Evolutionary conservation across 2,113 vertebrate genomes (phyloP), one percentile per base, ranked within the genome.

Genomic region (Chlorodrepanis virens): DNA sequence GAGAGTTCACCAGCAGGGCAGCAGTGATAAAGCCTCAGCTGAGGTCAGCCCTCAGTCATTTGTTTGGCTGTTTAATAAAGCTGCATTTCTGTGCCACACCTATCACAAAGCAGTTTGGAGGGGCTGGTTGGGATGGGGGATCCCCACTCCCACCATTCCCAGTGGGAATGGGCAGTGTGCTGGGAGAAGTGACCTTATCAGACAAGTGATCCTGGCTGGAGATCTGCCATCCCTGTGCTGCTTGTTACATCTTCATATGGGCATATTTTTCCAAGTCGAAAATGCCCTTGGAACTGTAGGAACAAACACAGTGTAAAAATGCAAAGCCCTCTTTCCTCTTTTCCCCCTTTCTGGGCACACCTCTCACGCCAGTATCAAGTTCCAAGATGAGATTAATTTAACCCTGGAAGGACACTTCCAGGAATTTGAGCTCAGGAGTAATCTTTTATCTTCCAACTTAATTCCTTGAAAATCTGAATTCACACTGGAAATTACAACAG

Each of bases 1-100:
- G 64, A 33, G 97, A 95, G 98, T 98, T 98, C 98, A 98, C 94
- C 84, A 91, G 96, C 92, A 77, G 97, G 97, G 95, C 98, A 98
- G 60, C 85, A 93, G 91, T 92, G 98, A 98, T 97, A 97, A 98
- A 98, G 97, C 91, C 94, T 89, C 53, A 68, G 79, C 93, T 79
- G 96, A 97, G 96, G 95, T 97, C 97, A 97, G 97, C 96, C 93
- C 95, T 86, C 92, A 91, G 90, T 44, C 87, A 95, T 97, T 96
- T 90, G 83, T 94, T 96, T 97, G 95, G 88, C 94, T 95, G 63
- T 95, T 98, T 94, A 97, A 97, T 97, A 97, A 96, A 97, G 86
- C 35, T 95, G 96, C 75, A 53, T 97, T 95, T 94, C 83, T 93
- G 90, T 33, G 89, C 67, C 87, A 89, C 90, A 82, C 92, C 86